These are phyloP conservation scores for Poecile montanus DNA, from an alignment of 2,797 vertebrate genomes.

Conservation along the genomic window DNA sequence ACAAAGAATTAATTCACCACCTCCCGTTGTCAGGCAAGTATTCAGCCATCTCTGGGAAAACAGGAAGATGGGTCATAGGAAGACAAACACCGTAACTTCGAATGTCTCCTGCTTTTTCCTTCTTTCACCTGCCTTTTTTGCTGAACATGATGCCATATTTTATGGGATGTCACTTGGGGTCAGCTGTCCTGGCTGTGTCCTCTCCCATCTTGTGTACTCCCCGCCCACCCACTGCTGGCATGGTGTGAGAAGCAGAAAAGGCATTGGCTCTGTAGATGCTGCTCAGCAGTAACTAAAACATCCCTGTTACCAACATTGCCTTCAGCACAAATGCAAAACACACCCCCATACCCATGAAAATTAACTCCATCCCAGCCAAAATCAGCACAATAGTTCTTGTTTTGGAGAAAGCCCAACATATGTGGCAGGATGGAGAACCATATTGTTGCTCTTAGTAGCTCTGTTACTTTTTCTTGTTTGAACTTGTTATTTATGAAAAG, in stretches of 20 bases:
- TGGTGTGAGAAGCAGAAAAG: background rate
- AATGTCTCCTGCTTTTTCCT: background rate
- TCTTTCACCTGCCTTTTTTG: background rate
- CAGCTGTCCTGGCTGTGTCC: background rate
- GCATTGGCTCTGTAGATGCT: background rate
- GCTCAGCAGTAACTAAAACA: background rate
- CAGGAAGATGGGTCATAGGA: background rate
- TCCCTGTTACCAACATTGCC: background rate
- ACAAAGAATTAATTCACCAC: background rate
- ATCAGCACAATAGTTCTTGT: background rate
- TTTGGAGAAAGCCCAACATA: background rate
- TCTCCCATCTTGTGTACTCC: too few relatives aligned
- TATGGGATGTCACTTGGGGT: background rate
- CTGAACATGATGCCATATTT: background rate
- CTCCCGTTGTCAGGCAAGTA: fast-evolving
- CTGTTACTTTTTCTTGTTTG: background rate
- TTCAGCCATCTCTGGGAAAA: background rate
- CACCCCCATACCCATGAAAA: background rate
- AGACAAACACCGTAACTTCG: fast-evolving
- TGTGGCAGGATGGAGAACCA: background rate
- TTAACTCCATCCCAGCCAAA: background rate
- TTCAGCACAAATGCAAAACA: background rate
- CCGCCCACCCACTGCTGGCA: background rate
- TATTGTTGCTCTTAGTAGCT: background rate
- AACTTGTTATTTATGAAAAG: background rate